phyloP scores from a whole-genome alignment of 1,140 invertebrate species.

The Trypoxylus dichotomus region DNA sequence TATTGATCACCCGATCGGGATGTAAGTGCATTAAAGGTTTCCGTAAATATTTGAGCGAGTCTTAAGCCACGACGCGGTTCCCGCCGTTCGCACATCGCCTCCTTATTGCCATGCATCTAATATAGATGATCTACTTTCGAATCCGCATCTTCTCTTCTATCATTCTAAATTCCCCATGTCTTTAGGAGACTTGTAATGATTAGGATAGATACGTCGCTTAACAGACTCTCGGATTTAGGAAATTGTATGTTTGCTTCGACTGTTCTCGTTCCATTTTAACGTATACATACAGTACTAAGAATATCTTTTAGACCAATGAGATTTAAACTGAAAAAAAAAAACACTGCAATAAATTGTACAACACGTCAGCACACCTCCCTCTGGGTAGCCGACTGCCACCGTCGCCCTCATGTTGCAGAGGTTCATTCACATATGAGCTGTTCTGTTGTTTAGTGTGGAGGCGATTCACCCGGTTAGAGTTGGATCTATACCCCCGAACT shows the following conservation, averaged over 20 bases:
- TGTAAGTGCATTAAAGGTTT: slow-evolving; percentile 34
- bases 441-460: no score
- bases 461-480: no score
- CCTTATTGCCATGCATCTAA: background rate
- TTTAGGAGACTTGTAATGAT: background rate
- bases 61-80: slow-evolving; percentile 19
- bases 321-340: no score
- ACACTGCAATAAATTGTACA: no score
- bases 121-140: slow-evolving; percentile 29
- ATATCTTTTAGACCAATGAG: no score
- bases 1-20: slow-evolving; percentile 34
- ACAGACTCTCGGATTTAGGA: background rate
- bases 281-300: background rate
- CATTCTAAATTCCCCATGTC: slow-evolving; percentile 4
- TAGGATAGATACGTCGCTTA: background rate
- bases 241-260: background rate
- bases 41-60: slow-evolving; percentile 33
- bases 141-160: slow-evolving; percentile 21
- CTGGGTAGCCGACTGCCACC: no score
- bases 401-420: no score
- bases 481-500: no score
- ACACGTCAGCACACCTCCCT: no score
- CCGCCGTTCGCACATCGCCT: background rate
- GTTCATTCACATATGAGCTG: no score
- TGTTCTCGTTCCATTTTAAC: background rate